These are phyloP conservation scores for Bambusicola thoracicus DNA, from an alignment of 2,113 vertebrate genomes.

Conservation along the genomic window DNA sequence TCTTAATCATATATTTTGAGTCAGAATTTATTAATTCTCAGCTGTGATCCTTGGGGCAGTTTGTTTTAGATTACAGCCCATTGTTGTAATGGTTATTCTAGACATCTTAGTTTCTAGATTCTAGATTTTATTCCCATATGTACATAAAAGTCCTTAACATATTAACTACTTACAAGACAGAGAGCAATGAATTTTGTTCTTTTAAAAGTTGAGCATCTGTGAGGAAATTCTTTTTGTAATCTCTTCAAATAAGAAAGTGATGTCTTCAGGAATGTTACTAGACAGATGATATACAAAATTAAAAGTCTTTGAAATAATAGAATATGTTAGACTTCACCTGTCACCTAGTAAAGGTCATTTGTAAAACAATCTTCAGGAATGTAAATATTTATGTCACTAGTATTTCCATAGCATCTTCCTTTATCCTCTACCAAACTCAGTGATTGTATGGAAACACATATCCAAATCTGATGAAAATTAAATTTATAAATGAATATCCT, in stretches of 20 bases:
- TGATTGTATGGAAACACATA: background rate
- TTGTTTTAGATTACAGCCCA: background rate
- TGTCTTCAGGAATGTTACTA: background rate
- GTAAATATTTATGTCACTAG: background rate
- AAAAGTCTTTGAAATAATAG: background rate
- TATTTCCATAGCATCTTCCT: background rate
- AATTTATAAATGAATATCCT: background rate
- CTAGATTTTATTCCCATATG: background rate
- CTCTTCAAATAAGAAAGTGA: background rate
- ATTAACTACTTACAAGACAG: background rate
- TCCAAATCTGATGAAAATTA: background rate
- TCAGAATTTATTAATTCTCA: background rate
- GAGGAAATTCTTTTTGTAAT: background rate
- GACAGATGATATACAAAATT: background rate
- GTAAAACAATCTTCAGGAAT: background rate
- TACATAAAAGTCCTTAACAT: background rate
- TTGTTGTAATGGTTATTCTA: background rate
- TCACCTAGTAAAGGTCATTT: background rate
- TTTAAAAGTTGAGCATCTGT: background rate
- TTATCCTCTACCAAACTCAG: background rate
- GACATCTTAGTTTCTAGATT: background rate
- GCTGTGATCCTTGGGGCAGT: background rate
- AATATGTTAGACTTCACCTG: background rate
- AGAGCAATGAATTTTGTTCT: background rate
- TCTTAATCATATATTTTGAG: background rate